phyloP scores from a whole-genome alignment of 2,888 invertebrate species.

The Charanyca ferruginea region DNA sequence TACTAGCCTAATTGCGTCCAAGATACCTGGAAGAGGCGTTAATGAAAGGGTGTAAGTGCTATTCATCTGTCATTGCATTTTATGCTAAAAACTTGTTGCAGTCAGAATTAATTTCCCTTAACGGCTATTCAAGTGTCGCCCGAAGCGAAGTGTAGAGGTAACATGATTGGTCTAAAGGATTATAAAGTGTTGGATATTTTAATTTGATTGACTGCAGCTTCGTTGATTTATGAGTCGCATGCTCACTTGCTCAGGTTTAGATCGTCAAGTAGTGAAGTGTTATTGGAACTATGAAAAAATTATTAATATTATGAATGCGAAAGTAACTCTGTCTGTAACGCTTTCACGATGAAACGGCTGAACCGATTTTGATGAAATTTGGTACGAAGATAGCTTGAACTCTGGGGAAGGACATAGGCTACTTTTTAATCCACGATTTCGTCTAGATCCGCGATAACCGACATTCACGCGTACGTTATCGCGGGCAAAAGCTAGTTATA shows the following conservation, averaged over 20 bases:
- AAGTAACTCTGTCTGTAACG: too few species aligned
- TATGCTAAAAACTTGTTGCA: constrained; percentile 26
- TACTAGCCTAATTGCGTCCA: constrained; percentile 62
- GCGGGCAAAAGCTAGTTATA: too few species aligned
- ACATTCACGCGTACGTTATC: too few species aligned
- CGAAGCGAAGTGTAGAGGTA: constrained; percentile 19
- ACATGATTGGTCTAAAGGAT: constrained; percentile 36
- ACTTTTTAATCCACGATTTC: too few species aligned
- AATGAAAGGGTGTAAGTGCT: constrained; percentile 34
- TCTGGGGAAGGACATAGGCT: too few species aligned
- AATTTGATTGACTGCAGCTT: constrained; percentile 28
- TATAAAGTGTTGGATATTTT: constrained; percentile 27
- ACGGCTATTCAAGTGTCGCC: constrained; percentile 25
- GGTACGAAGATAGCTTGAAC: too few species aligned
- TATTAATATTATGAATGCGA: too few species aligned
- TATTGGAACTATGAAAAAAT: not conserved
- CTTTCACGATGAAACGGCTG: too few species aligned
- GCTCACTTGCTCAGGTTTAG: constrained; percentile 9
- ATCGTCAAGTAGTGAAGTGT: not conserved
- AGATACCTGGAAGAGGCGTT: constrained; percentile 41
- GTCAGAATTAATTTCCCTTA: constrained; percentile 24
- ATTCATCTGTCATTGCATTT: constrained; percentile 46
- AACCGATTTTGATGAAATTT: too few species aligned
- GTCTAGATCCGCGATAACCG: too few species aligned
- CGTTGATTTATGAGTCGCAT: not conserved